Percentiles rank a stretch among this genome's conserved stretches.
These are phyloP conservation scores for Biston betularia DNA, from an alignment of 2,888 invertebrate species.

Conservation along the genomic window DNA sequence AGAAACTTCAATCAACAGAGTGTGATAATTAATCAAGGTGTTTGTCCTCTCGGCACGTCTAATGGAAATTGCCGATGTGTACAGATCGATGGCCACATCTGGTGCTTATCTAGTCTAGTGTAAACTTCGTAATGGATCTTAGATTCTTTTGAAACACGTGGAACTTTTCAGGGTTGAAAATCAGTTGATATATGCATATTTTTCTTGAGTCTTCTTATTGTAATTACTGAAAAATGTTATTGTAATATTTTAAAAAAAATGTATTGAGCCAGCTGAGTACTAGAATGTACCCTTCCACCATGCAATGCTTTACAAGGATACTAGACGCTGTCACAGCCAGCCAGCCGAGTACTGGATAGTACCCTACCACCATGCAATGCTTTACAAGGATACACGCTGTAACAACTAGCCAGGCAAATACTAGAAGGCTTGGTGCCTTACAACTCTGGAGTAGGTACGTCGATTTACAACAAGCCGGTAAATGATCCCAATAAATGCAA, in stretches of 20 bases:
- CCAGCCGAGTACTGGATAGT: too few species aligned
- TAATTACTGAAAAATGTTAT: too few species aligned
- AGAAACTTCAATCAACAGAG: slow-evolving; percentile 20
- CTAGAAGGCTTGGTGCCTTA: too few species aligned
- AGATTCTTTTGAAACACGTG: neutral
- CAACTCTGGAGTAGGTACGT: too few species aligned
- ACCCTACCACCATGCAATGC: too few species aligned
- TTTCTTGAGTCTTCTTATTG: neutral
- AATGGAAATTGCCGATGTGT: slow-evolving; percentile 44
- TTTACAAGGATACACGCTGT: too few species aligned
- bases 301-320: too few species aligned
- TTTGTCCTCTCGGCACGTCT: slow-evolving; percentile 32
- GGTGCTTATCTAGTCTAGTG: slow-evolving; percentile 24
- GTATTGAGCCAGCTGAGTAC: too few species aligned
- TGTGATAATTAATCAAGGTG: slow-evolving; percentile 36
- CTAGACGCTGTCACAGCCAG: too few species aligned
- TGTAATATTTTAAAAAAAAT: too few species aligned
- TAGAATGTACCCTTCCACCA: too few species aligned
- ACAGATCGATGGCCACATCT: slow-evolving; percentile 39
- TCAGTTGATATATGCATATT: neutral
- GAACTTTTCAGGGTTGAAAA: neutral
- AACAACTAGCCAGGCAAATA: too few species aligned
- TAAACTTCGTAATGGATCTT: neutral
- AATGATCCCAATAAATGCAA: slow-evolving; percentile 4
- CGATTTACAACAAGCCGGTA: neutral